phyloP scores from a whole-genome alignment of 2,797 vertebrate genomes.

The Enteromius viviparus region DNA sequence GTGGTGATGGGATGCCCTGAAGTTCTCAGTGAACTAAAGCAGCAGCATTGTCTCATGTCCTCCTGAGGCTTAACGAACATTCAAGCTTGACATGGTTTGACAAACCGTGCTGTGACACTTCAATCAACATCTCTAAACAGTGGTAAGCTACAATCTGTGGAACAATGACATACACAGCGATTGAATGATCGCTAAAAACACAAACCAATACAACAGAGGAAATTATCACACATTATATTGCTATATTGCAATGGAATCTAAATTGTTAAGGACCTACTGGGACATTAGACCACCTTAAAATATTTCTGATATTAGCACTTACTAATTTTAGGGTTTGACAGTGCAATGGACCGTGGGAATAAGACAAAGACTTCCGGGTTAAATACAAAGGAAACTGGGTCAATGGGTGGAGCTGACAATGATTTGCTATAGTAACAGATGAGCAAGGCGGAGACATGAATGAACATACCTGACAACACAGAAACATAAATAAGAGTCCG shows the following conservation, averaged over 20 bases:
- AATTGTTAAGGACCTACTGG: neutral
- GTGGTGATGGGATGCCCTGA: constrained; percentile 24
- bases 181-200: neutral
- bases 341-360: too few relatives aligned
- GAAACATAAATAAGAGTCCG: too few relatives aligned
- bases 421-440: too few relatives aligned
- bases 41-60: constrained; percentile 14
- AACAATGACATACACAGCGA: constrained; percentile 9
- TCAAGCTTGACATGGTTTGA: neutral
- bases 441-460: too few relatives aligned
- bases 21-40: constrained; percentile 25
- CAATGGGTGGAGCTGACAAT: too few relatives aligned
- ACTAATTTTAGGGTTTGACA: neutral
- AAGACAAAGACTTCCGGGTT: too few relatives aligned
- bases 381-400: too few relatives aligned
- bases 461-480: too few relatives aligned
- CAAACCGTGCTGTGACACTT: constrained; percentile 28
- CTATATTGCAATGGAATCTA: neutral
- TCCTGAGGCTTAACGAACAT: constrained; percentile 30
- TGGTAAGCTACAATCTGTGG: constrained; percentile 12
- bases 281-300: neutral
- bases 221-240: neutral
- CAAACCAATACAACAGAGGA: neutral
- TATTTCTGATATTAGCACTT: neutral
- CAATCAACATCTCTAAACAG: constrained; percentile 26